Percentiles rank a stretch among this genome's conserved stretches.
Conservation (phyloP, 2,113 vertebrate genomes). For the Trachemys scripta region DNA sequence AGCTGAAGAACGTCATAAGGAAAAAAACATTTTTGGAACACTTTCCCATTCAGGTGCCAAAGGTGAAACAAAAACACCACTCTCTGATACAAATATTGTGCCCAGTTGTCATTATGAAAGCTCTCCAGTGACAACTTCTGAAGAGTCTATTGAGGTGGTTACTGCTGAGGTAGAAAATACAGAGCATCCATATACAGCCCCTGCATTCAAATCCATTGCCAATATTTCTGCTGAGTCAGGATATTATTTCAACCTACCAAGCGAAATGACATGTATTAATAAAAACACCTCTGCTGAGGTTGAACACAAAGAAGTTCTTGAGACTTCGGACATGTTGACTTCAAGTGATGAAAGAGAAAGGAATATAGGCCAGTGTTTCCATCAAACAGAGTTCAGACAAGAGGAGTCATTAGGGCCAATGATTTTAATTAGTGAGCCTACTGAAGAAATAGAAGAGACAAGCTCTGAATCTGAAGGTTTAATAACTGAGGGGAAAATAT, state of each 20-base stretch:
- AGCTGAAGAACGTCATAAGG: slow-evolving; percentile 31
- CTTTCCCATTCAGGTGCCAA: slow-evolving; percentile 30
- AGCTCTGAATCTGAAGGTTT: slow-evolving; percentile 39
- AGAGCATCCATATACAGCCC: not conserved
- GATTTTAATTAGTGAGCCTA: slow-evolving; percentile 68
- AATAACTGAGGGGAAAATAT: not conserved
- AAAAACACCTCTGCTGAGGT: slow-evolving; percentile 20
- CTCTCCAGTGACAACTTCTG: slow-evolving; percentile 8
- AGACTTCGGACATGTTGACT: slow-evolving; percentile 14
- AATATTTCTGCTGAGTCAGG: slow-evolving; percentile 45
- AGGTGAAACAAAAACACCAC: slow-evolving; percentile 52
- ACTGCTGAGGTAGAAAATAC: not conserved
- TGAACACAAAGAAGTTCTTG: slow-evolving; percentile 37
- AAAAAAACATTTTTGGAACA: slow-evolving; percentile 1
- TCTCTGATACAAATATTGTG: slow-evolving; percentile 36
- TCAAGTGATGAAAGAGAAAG: slow-evolving; percentile 43
- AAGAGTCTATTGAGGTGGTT: not conserved
- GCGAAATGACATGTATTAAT: slow-evolving; percentile 27
- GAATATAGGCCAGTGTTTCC: slow-evolving; percentile 21
- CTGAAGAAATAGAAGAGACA: slow-evolving; percentile 63
- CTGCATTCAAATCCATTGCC: slow-evolving; percentile 10
- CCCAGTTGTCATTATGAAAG: slow-evolving; percentile 17
- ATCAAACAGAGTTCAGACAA: slow-evolving; percentile 39
- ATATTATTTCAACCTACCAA: slow-evolving; percentile 23
- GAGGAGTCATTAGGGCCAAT: slow-evolving; percentile 51